Base-by-base conservation (phyloP, 30 jellyfish, hydroid and myxozoan genomes). In the Cassiopea andromeda region DNA sequence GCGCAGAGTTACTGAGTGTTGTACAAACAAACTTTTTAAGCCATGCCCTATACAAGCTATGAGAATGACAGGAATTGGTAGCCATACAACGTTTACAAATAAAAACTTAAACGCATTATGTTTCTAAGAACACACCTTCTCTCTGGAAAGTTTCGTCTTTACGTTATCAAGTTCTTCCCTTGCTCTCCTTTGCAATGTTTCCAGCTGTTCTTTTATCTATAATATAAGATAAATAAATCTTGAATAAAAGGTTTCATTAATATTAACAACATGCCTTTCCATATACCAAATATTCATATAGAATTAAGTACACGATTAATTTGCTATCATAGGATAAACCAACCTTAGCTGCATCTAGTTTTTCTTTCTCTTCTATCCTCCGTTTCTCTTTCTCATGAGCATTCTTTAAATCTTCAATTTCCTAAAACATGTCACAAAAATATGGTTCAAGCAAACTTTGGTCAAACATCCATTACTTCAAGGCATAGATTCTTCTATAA, bases 111-210 rank as follows among this genome's bases (percentile, higher is more conserved):
- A 2, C 8, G 5, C 64, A 2, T 2, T 2, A 50, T 50, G 8
- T 50, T 9, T 50, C 73, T 7, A 7, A 45, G 13, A 61, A 82
- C 90, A 3, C 54, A 87, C 94, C 54, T 78, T 79, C n/a, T 76
- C 82, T 60, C 71, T 75, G 2, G 93, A 43, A 4, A 76, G 69
- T 16, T 10, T 86, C 27, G 85, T 7, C 46, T 78, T 80, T 67
- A 64, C 8, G 54, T 78, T 87, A 44, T 77, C 90, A 27, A 87
- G 79, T 58, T 87, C 94, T 49, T 87, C 94, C 58, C 86, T 69
- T 2, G 94, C 77, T 78, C 94, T 79, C 48, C 81, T 67, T 61
- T 87, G 94, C 77, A 87, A 78, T 17, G 94, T 87, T 68, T 87
- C 94, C 46, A 77, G 70, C 49, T 87, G 94, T 4, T 60, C 73